Evolutionary conservation across 2,888 invertebrate species (phyloP), one percentile per base, ranked within the genome.

Genomic region (Chalcis sispes): DNA sequence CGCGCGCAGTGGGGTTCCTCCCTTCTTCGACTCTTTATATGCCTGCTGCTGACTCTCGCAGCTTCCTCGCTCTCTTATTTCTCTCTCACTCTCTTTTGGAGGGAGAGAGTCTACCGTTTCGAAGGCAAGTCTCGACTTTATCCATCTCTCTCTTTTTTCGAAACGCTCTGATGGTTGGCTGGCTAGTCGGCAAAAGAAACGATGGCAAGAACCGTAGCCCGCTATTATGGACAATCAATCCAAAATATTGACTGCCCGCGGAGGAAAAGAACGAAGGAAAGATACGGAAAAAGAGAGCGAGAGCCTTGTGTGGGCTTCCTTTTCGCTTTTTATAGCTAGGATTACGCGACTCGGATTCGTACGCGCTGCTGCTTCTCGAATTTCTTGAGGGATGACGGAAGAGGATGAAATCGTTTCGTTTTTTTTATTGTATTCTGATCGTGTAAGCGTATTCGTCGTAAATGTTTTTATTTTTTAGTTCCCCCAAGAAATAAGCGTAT

Each of bases 191-290:
- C n/a, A n/a, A n/a, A n/a, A n/a, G n/a, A n/a, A n/a, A n/a, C n/a
- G n/a, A n/a, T n/a, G n/a, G n/a, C n/a, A 18, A 0, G 18, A 82
- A 83, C 84, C 82, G 84, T 85, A 85, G 85, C 84, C n/a, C 84
- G 79, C 86, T 85, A 87, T 87, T 87, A 88, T 86, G 85, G 86
- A 86, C 87, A 85, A 88, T 87, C 87, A 87, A 88, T 88, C 85
- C 82, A 84, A 81, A 81, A 81, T 81, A 82, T 80, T 80, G 81
- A 81, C 80, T 80, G 75, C 77, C 27, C 5, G 27, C 27, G 18
- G 15, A 61, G 18, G 58, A 13, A 25, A 10, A 13, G 52, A 25
- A 27, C 27, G 48, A 36, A n/a, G 23, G 32, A 2, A 36, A 13
- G 56, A 10, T 50, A 29, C 15, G 29, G 36, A 54, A 20, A 54